These are phyloP conservation scores for Isoperla grammatica DNA, from an alignment of 2,888 invertebrate species.

Conservation along the genomic window DNA sequence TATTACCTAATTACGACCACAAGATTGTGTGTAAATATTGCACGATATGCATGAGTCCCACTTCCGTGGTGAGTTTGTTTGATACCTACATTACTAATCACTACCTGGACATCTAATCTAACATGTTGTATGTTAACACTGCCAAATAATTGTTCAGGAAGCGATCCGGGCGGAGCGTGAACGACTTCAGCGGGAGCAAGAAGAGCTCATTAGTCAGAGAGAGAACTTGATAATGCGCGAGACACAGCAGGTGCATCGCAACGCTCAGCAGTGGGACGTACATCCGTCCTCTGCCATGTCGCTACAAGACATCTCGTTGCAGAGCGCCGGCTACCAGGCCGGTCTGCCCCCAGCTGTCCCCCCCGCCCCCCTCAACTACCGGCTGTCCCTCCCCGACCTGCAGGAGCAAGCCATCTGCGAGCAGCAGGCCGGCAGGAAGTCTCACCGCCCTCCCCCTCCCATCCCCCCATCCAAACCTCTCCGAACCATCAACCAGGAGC, in stretches of 20 bases:
- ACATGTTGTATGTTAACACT: no score
- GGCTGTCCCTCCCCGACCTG: slow-evolving; percentile 55
- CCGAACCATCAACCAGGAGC: slow-evolving; percentile 38
- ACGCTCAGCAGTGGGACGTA: slow-evolving; percentile 43
- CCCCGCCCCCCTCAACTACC: slow-evolving; percentile 46
- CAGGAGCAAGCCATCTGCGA: slow-evolving; percentile 36
- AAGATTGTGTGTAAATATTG: no score
- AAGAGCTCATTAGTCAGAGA: slow-evolving; percentile 67
- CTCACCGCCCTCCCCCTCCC: slow-evolving; percentile 41
- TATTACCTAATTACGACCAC: no score
- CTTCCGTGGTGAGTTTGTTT: no score
- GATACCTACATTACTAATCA: no score
- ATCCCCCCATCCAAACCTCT: slow-evolving; percentile 54
- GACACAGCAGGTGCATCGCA: slow-evolving; percentile 43
- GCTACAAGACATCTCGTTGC: slow-evolving; percentile 52
- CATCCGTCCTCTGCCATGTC: slow-evolving; percentile 46
- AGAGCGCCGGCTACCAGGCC: slow-evolving; percentile 23
- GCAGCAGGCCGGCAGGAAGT: not conserved
- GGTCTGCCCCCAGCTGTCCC: slow-evolving; percentile 40
- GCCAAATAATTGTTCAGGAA: slow-evolving; percentile 51
- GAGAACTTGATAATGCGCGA: slow-evolving; percentile 65
- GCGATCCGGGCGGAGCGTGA: slow-evolving; percentile 74
- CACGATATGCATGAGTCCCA: no score
- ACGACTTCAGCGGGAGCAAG: slow-evolving; percentile 68
- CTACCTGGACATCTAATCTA: no score